Evolutionary conservation across 1,140 invertebrate genomes (phyloP).

Genomic region (Hyles vespertilio): DNA sequence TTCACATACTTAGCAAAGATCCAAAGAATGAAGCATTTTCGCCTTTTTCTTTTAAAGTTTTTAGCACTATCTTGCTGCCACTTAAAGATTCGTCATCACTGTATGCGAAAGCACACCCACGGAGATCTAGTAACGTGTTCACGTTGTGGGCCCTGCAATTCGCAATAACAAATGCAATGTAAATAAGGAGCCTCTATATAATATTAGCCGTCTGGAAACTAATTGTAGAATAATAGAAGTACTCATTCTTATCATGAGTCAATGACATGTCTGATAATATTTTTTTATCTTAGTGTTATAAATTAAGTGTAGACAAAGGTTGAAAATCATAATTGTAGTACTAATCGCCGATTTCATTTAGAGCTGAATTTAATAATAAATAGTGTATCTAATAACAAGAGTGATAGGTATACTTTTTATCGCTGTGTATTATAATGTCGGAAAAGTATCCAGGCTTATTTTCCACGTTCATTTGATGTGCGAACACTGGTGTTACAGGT

Average conservation of each 20-base stretch:
- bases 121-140: constrained; percentile 76
- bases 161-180: constrained; percentile 19
- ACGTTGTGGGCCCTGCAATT: constrained; percentile 76
- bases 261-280: constrained; percentile 61
- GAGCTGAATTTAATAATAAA: too few relatives aligned
- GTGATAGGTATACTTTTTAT: constrained; percentile 68
- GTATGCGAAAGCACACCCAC: constrained; percentile 78
- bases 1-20: constrained; percentile 71
- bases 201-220: constrained; percentile 31
- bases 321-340: too few relatives aligned
- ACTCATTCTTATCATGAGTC: constrained; percentile 49
- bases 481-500: constrained; percentile 76
- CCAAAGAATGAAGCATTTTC: constrained; percentile 81
- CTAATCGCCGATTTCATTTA: too few relatives aligned
- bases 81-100: constrained; percentile 75
- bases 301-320: too few relatives aligned
- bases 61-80: constrained; percentile 75
- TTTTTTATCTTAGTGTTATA: constrained; percentile 48
- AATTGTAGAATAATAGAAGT: constrained; percentile 56
- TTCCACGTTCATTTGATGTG: constrained; percentile 74
- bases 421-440: constrained; percentile 78
- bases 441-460: constrained; percentile 77
- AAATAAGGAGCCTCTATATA: constrained; percentile 19
- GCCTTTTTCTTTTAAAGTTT: constrained; percentile 76
- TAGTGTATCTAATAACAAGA: too few relatives aligned